Conservation (phyloP, 2,888 invertebrate species). For the Hoplodrina blanda region DNA sequence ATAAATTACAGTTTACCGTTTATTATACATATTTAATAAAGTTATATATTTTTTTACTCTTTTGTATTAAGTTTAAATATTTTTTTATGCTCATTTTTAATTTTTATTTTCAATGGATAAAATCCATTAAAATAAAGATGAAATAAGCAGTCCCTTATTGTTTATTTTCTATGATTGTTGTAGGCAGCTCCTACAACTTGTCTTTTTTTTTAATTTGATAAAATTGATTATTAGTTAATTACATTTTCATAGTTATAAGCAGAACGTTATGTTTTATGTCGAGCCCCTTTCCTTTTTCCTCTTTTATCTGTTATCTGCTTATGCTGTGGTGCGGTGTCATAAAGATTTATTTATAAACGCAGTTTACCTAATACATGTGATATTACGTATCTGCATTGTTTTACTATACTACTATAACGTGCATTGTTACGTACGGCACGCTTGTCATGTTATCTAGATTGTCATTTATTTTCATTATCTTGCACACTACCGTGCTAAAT, state of each 20-base stretch:
- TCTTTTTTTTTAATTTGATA: too few relatives aligned
- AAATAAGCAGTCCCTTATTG: too few relatives aligned
- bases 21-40: too few relatives aligned
- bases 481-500: conserved; percentile 35
- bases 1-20: background rate
- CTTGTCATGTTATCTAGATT: conserved; percentile 55
- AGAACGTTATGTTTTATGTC: too few relatives aligned
- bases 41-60: background rate
- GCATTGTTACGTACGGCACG: conserved; percentile 40
- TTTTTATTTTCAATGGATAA: too few relatives aligned
- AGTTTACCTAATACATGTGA: conserved; percentile 4
- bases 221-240: too few relatives aligned
- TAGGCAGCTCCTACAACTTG: too few relatives aligned
- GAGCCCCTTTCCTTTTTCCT: background rate
- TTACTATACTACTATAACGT: conserved; percentile 31
- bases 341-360: conserved; percentile 12
- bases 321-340: background rate
- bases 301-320: background rate
- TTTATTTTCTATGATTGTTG: too few relatives aligned
- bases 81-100: too few relatives aligned
- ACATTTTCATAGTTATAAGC: too few relatives aligned
- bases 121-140: too few relatives aligned
- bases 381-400: conserved; percentile 36
- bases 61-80: too few relatives aligned
- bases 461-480: conserved; percentile 60